Evolutionary conservation across 2,888 invertebrate genomes (phyloP).

Genomic region (Barypeithes pellucidus): DNA sequence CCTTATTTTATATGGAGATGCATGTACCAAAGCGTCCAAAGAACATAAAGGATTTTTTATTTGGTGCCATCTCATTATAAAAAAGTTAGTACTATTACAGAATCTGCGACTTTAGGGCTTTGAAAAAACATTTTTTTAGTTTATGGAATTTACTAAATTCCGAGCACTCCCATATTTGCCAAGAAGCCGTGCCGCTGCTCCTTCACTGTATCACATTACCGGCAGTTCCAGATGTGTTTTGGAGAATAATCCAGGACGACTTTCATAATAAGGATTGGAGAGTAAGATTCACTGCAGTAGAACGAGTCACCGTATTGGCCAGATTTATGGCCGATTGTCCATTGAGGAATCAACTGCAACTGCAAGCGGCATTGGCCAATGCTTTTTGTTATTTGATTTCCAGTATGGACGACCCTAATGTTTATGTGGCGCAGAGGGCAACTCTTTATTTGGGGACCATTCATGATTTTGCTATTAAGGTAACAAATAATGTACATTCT

Average conservation of each 20-base stretch:
- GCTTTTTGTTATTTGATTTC: conserved; percentile 97
- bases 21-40: conserved; percentile 87
- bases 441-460: conserved; percentile 94
- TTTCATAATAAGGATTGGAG: conserved; percentile 94
- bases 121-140: conserved; percentile 75
- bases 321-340: conserved; percentile 94
- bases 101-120: not conserved
- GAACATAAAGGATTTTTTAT: conserved; percentile 95
- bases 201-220: conserved; percentile 96
- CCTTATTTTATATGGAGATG: conserved; percentile 93
- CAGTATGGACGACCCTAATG: conserved; percentile 95
- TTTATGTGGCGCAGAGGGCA: conserved; percentile 95
- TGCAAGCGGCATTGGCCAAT: conserved; percentile 95
- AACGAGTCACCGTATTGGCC: conserved; percentile 93
- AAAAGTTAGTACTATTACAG: conserved; percentile 82
- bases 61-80: conserved; percentile 94
- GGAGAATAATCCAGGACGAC: conserved; percentile 94
- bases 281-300: conserved; percentile 94
- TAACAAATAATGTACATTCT: too few species aligned
- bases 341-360: conserved; percentile 83
- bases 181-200: conserved; percentile 92
- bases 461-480: conserved; percentile 90
- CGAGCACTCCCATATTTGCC: conserved; percentile 94
- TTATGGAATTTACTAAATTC: conserved; percentile 95
- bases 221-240: conserved; percentile 95